Percentiles rank a stretch among this genome's conserved stretches.
Conservation (phyloP, 35 echinoderm and acorn worm species). For the Strongylocentrotus purpuratus region DNA sequence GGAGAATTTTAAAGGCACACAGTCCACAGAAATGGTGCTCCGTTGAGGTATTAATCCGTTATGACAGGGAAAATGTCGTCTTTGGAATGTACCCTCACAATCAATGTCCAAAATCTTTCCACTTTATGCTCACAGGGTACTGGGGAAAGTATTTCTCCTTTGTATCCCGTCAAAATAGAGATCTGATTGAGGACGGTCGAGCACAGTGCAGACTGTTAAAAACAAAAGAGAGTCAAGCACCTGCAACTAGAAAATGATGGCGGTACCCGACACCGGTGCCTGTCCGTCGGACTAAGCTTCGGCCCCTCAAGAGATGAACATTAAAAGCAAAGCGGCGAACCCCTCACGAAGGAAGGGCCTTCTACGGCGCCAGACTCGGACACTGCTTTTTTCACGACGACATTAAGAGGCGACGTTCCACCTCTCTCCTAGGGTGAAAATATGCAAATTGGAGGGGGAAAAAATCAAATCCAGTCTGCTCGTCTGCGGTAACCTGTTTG, state of each 20-base stretch:
- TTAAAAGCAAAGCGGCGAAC: not conserved
- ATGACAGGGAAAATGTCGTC: not conserved
- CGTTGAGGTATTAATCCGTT: not conserved
- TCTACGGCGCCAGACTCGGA: not conserved
- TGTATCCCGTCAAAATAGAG: not conserved
- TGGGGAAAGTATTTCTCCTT: not conserved
- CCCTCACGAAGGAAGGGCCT: not conserved
- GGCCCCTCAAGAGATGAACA: not conserved
- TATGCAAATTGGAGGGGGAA: not conserved
- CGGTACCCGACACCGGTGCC: conserved; percentile 16
- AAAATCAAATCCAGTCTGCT: not conserved
- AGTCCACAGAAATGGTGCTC: not conserved
- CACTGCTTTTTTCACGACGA: not conserved
- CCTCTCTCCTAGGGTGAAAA: conserved; percentile 21
- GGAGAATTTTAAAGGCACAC: not conserved
- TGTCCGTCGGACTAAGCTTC: not conserved
- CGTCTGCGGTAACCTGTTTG: not conserved
- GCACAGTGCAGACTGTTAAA: not conserved
- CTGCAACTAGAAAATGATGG: not conserved
- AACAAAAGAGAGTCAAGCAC: not conserved
- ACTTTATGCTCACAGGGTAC: not conserved
- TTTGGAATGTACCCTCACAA: not conserved
- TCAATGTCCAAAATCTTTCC: not conserved
- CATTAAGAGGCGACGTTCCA: conserved; percentile 3
- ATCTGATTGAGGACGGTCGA: not conserved